Percentiles rank a stretch among this genome's conserved stretches.
These are phyloP conservation scores for Erythrocebus patas DNA, from an alignment of 2,113 vertebrate genomes.

Conservation along the genomic window DNA sequence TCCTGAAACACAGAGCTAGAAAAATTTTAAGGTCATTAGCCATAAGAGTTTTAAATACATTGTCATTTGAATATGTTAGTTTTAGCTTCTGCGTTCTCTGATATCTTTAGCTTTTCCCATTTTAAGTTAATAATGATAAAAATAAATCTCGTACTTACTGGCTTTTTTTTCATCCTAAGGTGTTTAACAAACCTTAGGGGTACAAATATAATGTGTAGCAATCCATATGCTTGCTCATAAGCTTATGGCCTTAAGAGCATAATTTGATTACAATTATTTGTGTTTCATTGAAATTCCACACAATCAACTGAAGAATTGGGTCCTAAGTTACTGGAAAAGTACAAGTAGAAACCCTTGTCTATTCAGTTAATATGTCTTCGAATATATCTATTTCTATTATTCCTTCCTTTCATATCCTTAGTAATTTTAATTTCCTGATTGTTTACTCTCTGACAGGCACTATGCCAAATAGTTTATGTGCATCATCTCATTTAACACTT, in stretches of 20 bases:
- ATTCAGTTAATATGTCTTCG: neutral
- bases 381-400: neutral
- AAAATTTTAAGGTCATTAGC: conserved; percentile 47
- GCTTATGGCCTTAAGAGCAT: neutral
- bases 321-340: neutral
- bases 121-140: conserved; percentile 62
- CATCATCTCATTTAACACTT: neutral
- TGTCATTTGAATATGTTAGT: conserved; percentile 22
- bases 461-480: neutral
- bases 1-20: conserved; percentile 33
- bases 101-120: conserved; percentile 20
- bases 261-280: conserved; percentile 11
- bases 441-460: neutral
- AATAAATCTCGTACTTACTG: conserved; percentile 48
- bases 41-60: conserved; percentile 38
- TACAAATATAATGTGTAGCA: neutral
- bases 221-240: neutral
- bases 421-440: neutral
- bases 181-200: conserved; percentile 14
- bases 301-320: neutral
- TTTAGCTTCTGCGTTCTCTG: conserved; percentile 32
- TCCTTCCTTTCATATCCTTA: neutral
- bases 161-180: conserved; percentile 31
- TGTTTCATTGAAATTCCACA: neutral
- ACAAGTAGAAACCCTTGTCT: neutral